These are phyloP conservation scores for Patella vulgata DNA, from an alignment of 1,140 invertebrate genomes.

Conservation along the genomic window DNA sequence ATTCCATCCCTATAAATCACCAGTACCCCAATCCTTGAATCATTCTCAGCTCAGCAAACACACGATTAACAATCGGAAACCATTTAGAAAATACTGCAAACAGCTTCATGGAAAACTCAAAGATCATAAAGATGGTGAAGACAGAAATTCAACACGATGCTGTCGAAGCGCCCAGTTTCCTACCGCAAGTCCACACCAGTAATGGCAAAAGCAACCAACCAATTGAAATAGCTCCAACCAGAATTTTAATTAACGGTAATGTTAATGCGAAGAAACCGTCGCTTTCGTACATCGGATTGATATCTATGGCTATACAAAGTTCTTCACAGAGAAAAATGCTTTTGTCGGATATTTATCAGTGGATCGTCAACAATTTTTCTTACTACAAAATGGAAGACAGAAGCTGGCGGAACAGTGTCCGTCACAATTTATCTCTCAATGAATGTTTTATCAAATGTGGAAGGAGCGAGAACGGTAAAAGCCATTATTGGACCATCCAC, in stretches of 20 bases:
- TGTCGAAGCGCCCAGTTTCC: neutral
- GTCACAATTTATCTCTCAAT: slow-evolving; percentile 65
- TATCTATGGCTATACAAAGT: slow-evolving; percentile 59
- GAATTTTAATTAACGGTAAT: neutral
- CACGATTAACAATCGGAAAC: too few species aligned
- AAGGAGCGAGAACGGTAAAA: slow-evolving; percentile 63
- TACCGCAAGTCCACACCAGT: too few species aligned
- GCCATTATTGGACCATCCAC: slow-evolving; percentile 93
- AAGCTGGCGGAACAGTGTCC: slow-evolving; percentile 65
- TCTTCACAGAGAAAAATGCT: slow-evolving; percentile 51
- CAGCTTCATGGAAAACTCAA: too few species aligned
- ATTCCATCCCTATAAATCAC: too few species aligned
- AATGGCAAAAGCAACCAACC: too few species aligned
- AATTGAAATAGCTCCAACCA: too few species aligned
- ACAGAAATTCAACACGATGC: too few species aligned
- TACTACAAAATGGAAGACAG: slow-evolving; percentile 59
- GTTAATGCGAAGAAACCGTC: slow-evolving; percentile 45
- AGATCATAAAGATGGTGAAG: too few species aligned
- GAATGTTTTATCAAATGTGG: slow-evolving; percentile 66
- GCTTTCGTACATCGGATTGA: slow-evolving; percentile 60
- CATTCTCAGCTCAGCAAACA: too few species aligned
- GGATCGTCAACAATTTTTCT: slow-evolving; percentile 61
- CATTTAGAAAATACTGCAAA: too few species aligned
- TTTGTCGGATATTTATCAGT: slow-evolving; percentile 59
- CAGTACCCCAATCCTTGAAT: too few species aligned